Percentiles rank a stretch among this genome's conserved stretches.
Conservation (phyloP, 2,888 invertebrate genomes). For the Chrysopilus asiliformis region DNA sequence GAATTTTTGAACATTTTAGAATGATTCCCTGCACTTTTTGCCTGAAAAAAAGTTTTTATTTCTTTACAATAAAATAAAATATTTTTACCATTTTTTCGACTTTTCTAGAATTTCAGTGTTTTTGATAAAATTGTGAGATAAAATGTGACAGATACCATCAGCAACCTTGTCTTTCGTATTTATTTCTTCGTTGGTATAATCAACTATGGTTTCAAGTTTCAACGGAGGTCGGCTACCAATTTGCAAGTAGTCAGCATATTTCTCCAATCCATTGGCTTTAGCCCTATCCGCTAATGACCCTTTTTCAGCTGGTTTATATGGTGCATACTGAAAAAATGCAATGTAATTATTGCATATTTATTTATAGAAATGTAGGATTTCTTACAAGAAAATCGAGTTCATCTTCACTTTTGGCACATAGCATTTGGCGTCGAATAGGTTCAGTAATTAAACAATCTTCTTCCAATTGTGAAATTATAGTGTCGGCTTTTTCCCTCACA, state of each 20-base stretch:
- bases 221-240: constrained; percentile 37
- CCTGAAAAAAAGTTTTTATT: constrained; percentile 36
- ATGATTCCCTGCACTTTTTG: constrained; percentile 44
- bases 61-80: not conserved
- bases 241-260: constrained; percentile 47
- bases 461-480: constrained; percentile 48
- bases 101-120: constrained; percentile 57
- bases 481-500: constrained; percentile 55
- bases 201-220: constrained; percentile 25
- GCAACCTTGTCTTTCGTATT: constrained; percentile 47
- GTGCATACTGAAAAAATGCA: constrained; percentile 62
- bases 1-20: constrained; percentile 43
- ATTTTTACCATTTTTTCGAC: constrained; percentile 53
- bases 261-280: constrained; percentile 58
- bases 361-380: too few species aligned
- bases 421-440: constrained; percentile 48
- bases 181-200: constrained; percentile 39
- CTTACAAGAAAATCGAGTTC: constrained; percentile 71
- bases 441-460: constrained; percentile 54
- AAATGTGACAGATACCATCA: constrained; percentile 60
- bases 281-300: constrained; percentile 68
- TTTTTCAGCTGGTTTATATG: constrained; percentile 59
- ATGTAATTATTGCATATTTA: too few species aligned
- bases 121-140: constrained; percentile 70
- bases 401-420: constrained; percentile 51